A percentile compares a stretch with the other conserved stretches of the same genome.
Evolutionary conservation across 2,888 invertebrate genomes (phyloP).

Genomic region (Drosophila melanosoma): DNA sequence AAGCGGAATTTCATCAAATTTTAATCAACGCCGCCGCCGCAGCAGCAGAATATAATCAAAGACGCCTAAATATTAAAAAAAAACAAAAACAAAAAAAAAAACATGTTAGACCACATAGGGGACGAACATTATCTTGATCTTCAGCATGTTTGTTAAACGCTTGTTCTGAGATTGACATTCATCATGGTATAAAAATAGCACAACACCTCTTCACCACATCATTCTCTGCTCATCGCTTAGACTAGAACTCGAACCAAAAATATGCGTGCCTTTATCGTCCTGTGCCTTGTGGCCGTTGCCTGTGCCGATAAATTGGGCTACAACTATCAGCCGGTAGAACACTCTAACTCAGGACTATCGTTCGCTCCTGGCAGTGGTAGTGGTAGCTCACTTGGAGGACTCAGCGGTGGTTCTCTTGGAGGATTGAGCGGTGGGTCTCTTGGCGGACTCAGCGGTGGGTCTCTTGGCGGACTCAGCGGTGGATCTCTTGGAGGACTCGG

Average conservation of each 20-base stretch:
- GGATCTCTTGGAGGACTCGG: conserved; percentile 38
- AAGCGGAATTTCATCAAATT: conserved; percentile 77
- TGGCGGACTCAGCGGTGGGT: conserved; percentile 37
- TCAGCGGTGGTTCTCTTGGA: conserved; percentile 38
- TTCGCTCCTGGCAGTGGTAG: conserved; percentile 74
- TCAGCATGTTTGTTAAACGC: conserved; percentile 47
- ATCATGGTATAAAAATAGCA: conserved; percentile 69
- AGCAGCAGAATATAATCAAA: conserved; percentile 41
- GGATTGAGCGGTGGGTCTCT: conserved; percentile 20
- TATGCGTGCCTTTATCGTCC: conserved; percentile 73
- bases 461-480: conserved; percentile 26
- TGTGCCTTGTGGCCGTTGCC: conserved; percentile 76
- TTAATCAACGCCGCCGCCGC: conserved; percentile 64
- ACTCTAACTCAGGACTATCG: conserved; percentile 73
- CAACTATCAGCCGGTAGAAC: conserved; percentile 77
- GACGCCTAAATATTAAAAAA: conserved; percentile 39
- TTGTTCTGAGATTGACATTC: conserved; percentile 68
- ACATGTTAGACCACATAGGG: conserved; percentile 71
- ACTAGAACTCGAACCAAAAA: conserved; percentile 68
- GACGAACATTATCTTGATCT: conserved; percentile 69
- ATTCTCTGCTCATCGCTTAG: conserved; percentile 70
- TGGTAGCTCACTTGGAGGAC: conserved; percentile 40
- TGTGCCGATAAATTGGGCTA: conserved; percentile 80
- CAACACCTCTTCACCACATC: conserved; percentile 53
- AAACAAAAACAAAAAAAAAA: conserved; percentile 45